Base-by-base conservation (phyloP, 2,797 vertebrate genomes). In the Morus bassanus region DNA sequence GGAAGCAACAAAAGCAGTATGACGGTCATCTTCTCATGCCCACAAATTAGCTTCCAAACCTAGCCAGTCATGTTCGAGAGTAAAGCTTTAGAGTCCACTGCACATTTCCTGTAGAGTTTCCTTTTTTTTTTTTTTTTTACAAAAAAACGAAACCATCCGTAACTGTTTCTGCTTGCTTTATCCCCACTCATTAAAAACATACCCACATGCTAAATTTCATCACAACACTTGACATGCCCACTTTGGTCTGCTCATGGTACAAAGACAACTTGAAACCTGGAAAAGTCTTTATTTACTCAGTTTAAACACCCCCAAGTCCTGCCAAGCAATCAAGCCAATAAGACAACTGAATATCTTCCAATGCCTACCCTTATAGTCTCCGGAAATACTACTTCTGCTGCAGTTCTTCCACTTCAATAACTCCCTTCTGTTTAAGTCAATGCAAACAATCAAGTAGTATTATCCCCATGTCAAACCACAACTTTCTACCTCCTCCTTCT, bases 41-140 rank as follows among this genome's bases (percentile, higher is more conserved):
- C 46, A 43, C n/a, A 61, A 56, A 53, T 7, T 9, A 48, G 37
- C n/a, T 77, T 63, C 17, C 33, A n/a, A 46, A 35, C 9, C n/a
- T 43, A 31, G 10, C 10, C 39, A 53, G 13, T 7, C 1, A 1
- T 1, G 8, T 28, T 27, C 3, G 2, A 21, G 50, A 76, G 18
- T 7, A 5, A 76, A 60, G 46, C 25, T 39, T n/a, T 2, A 23
- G 18, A 73, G 12, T 19, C 25, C 2, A 3, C 10, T 21, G 18
- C 6, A n/a, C 16, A 8, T 28, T 39, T 31, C 24, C 51, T 15
- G 9, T n/a, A 46, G 9, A n/a, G 19, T 10, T 11, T 33, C 4
- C 7, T 53, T 35, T 7, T 31, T 16, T 10, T 11, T 33, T 4
- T 5, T 53, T 35, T 7, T 31, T 16, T 18, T 8, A 39, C 37